phyloP scores from a whole-genome alignment of 1,140 invertebrate genomes.

The Leptonema lineaticorne region DNA sequence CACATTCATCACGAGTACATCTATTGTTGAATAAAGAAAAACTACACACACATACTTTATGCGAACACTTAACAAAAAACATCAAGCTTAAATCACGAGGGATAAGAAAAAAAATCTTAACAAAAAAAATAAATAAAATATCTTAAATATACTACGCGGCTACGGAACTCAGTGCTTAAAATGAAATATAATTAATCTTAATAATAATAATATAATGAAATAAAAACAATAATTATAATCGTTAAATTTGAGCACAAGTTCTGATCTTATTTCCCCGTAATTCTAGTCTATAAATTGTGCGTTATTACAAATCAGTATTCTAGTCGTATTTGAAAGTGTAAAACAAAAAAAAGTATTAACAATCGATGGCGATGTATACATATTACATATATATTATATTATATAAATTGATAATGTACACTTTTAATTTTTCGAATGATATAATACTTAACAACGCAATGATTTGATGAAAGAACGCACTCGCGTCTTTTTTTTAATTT shows the following conservation, averaged over 20 bases:
- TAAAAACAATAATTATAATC: background rate
- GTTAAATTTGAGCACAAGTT: background rate
- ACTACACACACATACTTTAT: too few relatives aligned
- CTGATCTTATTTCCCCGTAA: background rate
- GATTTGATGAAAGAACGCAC: too few relatives aligned
- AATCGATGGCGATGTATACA: too few relatives aligned
- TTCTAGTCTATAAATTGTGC: background rate
- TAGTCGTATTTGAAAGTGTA: constrained; percentile 5
- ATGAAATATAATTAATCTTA: too few relatives aligned
- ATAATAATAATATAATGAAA: too few relatives aligned
- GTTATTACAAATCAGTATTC: constrained; percentile 16
- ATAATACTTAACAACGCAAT: too few relatives aligned
- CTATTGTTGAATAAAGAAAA: too few relatives aligned
- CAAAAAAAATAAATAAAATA: background rate
- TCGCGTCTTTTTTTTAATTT: too few relatives aligned
- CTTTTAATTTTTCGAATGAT: too few relatives aligned
- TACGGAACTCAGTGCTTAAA: constrained; percentile 5
- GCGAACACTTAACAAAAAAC: too few relatives aligned
- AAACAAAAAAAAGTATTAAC: background rate
- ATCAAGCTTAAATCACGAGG: background rate
- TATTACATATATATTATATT: background rate
- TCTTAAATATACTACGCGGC: background rate
- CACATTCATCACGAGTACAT: too few relatives aligned
- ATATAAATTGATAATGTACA: too few relatives aligned
- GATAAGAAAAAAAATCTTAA: background rate